Conservation (phyloP, 2,888 invertebrate species). For the Napeogenes inachia region DNA sequence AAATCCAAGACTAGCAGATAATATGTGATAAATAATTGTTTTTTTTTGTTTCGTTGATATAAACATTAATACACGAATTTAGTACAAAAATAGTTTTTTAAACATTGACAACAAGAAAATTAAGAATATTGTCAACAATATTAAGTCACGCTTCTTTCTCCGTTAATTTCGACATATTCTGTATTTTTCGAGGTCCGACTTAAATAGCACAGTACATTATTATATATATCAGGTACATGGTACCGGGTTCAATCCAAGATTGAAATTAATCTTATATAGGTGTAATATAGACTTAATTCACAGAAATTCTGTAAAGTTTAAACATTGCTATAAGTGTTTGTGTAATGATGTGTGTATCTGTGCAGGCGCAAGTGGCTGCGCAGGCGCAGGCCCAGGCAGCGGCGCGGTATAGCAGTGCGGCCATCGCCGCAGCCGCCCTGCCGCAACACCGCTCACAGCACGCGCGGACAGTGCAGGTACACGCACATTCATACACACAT, state of each 20-base stretch:
- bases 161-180: not conserved
- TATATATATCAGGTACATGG: too few relatives aligned
- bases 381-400: slow-evolving; percentile 67
- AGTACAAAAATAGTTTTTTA: not conserved
- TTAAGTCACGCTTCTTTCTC: not conserved
- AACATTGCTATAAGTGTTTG: too few relatives aligned
- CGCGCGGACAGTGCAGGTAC: slow-evolving; percentile 64
- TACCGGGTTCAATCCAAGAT: too few relatives aligned
- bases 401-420: slow-evolving; percentile 67
- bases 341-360: not conserved
- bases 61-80: too few relatives aligned
- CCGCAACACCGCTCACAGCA: slow-evolving; percentile 66
- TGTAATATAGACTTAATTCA: too few relatives aligned
- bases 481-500: not conserved
- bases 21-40: too few relatives aligned
- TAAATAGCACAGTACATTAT: not conserved
- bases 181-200: not conserved
- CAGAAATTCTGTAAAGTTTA: too few relatives aligned
- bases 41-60: too few relatives aligned
- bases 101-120: not conserved
- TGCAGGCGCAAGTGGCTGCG: slow-evolving; percentile 66
- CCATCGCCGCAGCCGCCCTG: slow-evolving; percentile 56
- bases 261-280: too few relatives aligned
- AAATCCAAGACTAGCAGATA: too few relatives aligned
- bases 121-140: not conserved